phyloP scores from a whole-genome alignment of 37 sponge, comb jelly and placozoan genomes.

The Spongilla lacustris region DNA sequence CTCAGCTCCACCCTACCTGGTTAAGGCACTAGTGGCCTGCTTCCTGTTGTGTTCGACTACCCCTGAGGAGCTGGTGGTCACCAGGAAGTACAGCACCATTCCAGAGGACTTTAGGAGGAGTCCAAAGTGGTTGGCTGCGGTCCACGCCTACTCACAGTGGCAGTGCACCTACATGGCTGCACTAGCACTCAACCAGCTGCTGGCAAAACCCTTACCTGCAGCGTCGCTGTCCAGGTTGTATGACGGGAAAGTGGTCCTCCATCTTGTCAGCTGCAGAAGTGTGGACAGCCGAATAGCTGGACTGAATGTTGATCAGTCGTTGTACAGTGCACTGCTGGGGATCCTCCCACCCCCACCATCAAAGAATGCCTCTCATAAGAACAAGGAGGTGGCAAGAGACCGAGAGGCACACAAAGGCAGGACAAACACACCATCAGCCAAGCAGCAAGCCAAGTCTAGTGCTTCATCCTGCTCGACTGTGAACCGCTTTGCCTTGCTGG shows the following conservation, averaged over 20 bases:
- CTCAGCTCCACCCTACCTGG: neutral
- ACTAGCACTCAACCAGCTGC: slow-evolving; percentile 35
- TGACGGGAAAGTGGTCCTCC: slow-evolving; percentile 55
- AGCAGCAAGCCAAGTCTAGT: neutral
- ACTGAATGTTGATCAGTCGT: neutral
- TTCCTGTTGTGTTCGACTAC: slow-evolving; percentile 32
- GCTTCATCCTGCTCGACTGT: neutral
- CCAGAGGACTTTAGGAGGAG: slow-evolving; percentile 11
- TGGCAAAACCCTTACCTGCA: slow-evolving; percentile 35
- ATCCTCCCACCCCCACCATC: neutral
- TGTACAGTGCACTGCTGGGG: neutral
- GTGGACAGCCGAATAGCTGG: neutral
- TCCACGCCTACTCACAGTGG: slow-evolving; percentile 70
- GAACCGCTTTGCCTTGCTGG: neutral
- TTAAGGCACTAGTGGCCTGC: slow-evolving; percentile 42
- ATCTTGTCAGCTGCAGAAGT: slow-evolving; percentile 9
- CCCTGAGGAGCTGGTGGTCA: neutral
- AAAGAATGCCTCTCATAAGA: neutral
- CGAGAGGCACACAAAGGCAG: neutral
- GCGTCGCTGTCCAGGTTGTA: slow-evolving; percentile 36
- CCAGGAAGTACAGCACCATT: neutral
- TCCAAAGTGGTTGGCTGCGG: slow-evolving; percentile 27
- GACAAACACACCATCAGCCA: neutral
- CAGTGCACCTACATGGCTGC: slow-evolving; percentile 52
- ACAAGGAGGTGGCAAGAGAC: neutral